Conservation (phyloP, 2,797 vertebrate species). For the Artibeus jamaicensis region DNA sequence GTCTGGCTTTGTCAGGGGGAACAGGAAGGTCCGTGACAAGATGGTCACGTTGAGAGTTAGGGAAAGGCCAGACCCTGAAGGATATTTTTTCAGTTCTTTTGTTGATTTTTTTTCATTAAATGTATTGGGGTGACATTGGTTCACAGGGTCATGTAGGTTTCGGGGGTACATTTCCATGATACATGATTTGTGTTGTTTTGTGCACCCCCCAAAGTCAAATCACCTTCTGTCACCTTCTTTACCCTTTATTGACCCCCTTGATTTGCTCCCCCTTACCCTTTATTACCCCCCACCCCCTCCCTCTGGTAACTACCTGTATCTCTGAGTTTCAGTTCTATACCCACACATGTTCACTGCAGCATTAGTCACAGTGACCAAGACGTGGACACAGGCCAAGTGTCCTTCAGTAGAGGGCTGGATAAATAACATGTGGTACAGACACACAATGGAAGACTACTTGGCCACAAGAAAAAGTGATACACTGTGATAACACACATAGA, state of each 20-base stretch:
- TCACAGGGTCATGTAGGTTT: too few species aligned
- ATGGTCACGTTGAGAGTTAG: not conserved
- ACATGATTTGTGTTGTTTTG: too few species aligned
- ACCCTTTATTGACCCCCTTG: too few species aligned
- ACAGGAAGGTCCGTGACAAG: not conserved
- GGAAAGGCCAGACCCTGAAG: not conserved
- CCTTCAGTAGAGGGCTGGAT: not conserved
- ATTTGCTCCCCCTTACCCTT: not conserved
- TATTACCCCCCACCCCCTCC: not conserved
- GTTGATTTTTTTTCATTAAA: too few species aligned
- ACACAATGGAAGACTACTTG: not conserved
- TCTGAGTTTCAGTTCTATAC: not conserved
- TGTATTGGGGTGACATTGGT: too few species aligned
- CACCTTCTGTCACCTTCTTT: not conserved
- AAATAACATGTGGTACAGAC: not conserved
- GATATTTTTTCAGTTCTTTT: not conserved
- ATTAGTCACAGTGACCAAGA: not conserved
- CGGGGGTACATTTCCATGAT: too few species aligned
- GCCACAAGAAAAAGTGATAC: not conserved
- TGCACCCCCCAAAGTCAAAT: too few species aligned
- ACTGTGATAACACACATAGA: not conserved
- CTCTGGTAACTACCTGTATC: not conserved
- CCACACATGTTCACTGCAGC: too few species aligned
- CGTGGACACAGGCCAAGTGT: not conserved
- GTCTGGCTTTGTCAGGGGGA: not conserved